Conservation (phyloP, 2,888 invertebrate genomes). For the Brenthis ino region DNA sequence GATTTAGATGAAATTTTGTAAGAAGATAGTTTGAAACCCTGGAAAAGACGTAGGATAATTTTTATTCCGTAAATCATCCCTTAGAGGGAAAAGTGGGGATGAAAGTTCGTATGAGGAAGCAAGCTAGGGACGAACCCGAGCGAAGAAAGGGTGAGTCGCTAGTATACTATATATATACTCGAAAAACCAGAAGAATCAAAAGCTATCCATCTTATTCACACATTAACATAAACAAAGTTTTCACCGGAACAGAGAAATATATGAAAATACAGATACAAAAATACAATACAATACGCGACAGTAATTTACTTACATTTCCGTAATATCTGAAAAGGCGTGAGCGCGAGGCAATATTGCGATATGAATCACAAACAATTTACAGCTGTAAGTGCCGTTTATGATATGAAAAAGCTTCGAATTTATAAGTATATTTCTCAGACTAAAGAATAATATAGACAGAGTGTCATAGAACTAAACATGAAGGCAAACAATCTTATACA, state of each 20-base stretch:
- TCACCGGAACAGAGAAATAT: not conserved
- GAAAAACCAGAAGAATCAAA: no score
- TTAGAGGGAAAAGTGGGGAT: no score
- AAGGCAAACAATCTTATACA: no score
- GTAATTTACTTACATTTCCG: slow-evolving; percentile 58
- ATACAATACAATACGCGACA: slow-evolving; percentile 45
- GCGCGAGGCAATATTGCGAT: slow-evolving; percentile 51
- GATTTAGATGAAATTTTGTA: no score
- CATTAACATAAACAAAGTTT: slow-evolving; percentile 3
- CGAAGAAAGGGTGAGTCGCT: no score
- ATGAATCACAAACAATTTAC: slow-evolving; percentile 43
- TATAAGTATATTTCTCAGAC: slow-evolving; percentile 11
- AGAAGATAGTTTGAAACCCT: no score
- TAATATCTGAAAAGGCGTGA: slow-evolving; percentile 48
- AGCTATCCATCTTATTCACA: not conserved
- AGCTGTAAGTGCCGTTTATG: slow-evolving; percentile 36
- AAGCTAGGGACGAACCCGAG: no score
- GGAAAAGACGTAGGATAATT: no score
- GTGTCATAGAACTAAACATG: not conserved
- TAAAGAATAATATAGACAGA: not conserved
- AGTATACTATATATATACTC: no score
- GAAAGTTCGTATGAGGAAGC: no score
- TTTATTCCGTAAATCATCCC: no score
- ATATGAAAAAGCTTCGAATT: slow-evolving; percentile 21
- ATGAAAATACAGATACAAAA: slow-evolving; percentile 21